Base-by-base conservation (phyloP, 2,888 invertebrate species). In the Diarsia mendica region DNA sequence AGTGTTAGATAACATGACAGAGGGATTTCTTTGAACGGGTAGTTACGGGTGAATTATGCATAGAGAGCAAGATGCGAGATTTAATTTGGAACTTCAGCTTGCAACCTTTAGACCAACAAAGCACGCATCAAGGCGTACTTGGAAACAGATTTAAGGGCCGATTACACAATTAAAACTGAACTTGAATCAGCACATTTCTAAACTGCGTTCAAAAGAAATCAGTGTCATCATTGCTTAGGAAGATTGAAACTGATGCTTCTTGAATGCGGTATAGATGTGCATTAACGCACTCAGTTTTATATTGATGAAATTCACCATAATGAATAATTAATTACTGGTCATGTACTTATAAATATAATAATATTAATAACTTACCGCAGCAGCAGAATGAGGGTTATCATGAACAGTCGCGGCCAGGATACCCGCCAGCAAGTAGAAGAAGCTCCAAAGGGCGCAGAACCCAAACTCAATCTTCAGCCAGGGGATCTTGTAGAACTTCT, bases 381-480 rank as follows among this genome's bases (percentile, higher is more conserved):
- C 98, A 10, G 97, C 98, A 5, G 97, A 96, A 91, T 97, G 97
- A 0, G 97, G 97, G 86, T 97, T 96, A 71, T 96, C 96, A 3
- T 93, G 94, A 49, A 96, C 97, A 0, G 97, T 97, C 39, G 97
- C 97, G 3, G 97, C 97, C 75, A 98, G 94, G 48, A 97, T 97
- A 0, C 98, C 97, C 1, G 98, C 98, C 75, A 98, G 96, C 81
- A 99, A 95, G 92, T 98, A 98, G 83, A 98, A 97, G 64, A 98
- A 91, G 2, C 97, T 96, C 98, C 98, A 98, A 13, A 98, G 81
- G 11, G 97, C 97, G 91, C 98, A 98, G 95, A 97, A 98, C 3
- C 97, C 95, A 82, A 98, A 97, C 96, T 99, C 99, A 83, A 98
- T 97, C 94, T 97, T 98, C 77, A 99, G 95, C 99, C 99, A 99